Conservation (phyloP, 2,797 vertebrate genomes). For the Naso thynnoides region DNA sequence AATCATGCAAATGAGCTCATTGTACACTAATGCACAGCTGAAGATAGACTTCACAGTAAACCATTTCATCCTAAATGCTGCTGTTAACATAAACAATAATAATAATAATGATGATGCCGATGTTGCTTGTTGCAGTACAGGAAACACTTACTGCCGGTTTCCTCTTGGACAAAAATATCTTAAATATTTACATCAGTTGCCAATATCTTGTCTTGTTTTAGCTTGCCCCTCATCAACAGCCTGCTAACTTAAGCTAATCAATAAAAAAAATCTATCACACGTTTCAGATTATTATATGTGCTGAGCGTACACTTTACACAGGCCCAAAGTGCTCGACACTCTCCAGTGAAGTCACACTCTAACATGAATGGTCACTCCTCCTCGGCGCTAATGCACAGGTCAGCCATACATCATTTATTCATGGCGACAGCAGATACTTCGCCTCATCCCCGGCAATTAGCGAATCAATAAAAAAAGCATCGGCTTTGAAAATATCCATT, state of each 20-base stretch:
- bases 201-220: conserved; percentile 28
- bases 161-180: conserved; percentile 11
- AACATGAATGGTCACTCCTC: conserved; percentile 57
- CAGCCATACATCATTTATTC: conserved; percentile 82
- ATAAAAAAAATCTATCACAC: conserved; percentile 9
- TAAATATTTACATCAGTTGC: conserved; percentile 20
- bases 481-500: conserved; percentile 80
- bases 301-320: not conserved
- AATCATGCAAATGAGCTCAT: conserved; percentile 61
- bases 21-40: conserved; percentile 68
- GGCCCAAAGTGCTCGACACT: not conserved
- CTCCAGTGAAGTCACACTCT: conserved; percentile 3
- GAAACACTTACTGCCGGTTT: conserved; percentile 51
- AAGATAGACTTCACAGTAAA: conserved; percentile 61
- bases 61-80: conserved; percentile 72
- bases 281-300: conserved; percentile 18
- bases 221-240: conserved; percentile 5
- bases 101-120: conserved; percentile 69
- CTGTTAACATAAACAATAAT: conserved; percentile 80
- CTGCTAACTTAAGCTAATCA: not conserved
- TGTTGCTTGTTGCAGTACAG: conserved; percentile 52
- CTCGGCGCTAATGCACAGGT: conserved; percentile 68
- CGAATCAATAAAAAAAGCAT: conserved; percentile 82
- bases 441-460: conserved; percentile 80
- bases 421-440: conserved; percentile 75